These are phyloP conservation scores for Laothoe populi DNA, from an alignment of 2,888 invertebrate genomes.

Conservation along the genomic window DNA sequence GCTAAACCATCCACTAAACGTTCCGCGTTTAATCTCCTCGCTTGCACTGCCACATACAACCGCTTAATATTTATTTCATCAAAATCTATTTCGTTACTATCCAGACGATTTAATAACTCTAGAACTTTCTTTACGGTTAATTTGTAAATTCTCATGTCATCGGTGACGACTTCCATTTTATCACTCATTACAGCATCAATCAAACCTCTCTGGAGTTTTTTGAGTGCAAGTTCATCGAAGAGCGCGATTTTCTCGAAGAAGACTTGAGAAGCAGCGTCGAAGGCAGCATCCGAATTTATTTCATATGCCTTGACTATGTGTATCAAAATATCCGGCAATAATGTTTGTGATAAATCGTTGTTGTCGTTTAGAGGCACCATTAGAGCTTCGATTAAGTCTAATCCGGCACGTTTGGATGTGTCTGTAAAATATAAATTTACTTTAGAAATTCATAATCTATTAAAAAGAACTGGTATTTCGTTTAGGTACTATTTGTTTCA, in stretches of 20 bases:
- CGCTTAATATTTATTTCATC: background rate
- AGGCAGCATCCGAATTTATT: constrained; percentile 1
- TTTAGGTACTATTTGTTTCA: too few relatives aligned
- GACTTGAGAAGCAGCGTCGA: background rate
- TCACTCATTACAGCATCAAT: constrained; percentile 2
- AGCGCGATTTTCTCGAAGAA: constrained; percentile 10
- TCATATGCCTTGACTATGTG: background rate
- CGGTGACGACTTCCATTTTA: background rate
- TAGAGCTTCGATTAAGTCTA: constrained; percentile 3
- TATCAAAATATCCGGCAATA: background rate
- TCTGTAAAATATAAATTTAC: background rate
- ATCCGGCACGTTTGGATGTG: constrained; percentile 4
- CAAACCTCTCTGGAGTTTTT: background rate
- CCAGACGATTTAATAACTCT: background rate
- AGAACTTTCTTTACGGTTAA: background rate
- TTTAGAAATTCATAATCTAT: too few relatives aligned
- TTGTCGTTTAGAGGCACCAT: constrained; percentile 4
- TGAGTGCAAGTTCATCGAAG: background rate
- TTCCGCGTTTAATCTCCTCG: background rate
- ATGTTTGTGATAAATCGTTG: constrained; percentile 1
- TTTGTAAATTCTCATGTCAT: constrained; percentile 11
- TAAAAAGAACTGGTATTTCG: too few relatives aligned
- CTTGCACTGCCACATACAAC: constrained; percentile 8
- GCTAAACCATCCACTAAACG: background rate
- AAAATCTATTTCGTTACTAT: background rate